phyloP scores from a whole-genome alignment of 2,888 invertebrate species.

The Trichacis sp. region DNA sequence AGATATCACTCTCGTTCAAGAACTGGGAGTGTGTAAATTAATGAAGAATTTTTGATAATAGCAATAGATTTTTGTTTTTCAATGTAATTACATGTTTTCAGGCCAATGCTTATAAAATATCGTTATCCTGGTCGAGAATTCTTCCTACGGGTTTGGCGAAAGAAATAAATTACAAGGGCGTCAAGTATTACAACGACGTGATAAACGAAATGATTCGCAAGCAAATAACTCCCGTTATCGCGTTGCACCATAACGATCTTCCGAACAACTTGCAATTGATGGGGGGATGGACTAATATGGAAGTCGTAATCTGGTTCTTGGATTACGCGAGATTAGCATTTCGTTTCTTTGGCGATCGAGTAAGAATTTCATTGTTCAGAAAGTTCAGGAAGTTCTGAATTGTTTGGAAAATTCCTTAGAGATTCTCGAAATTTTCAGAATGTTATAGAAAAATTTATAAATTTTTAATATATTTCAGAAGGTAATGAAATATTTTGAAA shows the following conservation, averaged over 20 bases:
- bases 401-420: too few relatives aligned
- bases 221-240: constrained; percentile 74
- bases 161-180: constrained; percentile 72
- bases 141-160: constrained; percentile 74
- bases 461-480: too few relatives aligned
- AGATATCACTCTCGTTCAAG: constrained; percentile 45
- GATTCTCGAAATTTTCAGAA: too few relatives aligned
- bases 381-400: too few relatives aligned
- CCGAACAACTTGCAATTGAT: constrained; percentile 73
- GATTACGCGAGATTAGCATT: constrained; percentile 74
- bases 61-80: too few relatives aligned
- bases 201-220: constrained; percentile 72
- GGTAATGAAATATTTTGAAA: too few relatives aligned
- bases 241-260: constrained; percentile 78
- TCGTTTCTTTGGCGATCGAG: constrained; percentile 68
- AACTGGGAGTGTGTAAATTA: constrained; percentile 43
- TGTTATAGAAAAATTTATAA: too few relatives aligned
- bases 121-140: constrained; percentile 78
- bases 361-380: too few relatives aligned
- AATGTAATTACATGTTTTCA: constrained; percentile 24
- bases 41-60: too few relatives aligned
- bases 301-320: constrained; percentile 73
- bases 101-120: constrained; percentile 71
- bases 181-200: constrained; percentile 75
- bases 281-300: constrained; percentile 76